These are phyloP conservation scores for Halcyon smyrnensis DNA, from an alignment of 2,797 vertebrate species.

Conservation along the genomic window DNA sequence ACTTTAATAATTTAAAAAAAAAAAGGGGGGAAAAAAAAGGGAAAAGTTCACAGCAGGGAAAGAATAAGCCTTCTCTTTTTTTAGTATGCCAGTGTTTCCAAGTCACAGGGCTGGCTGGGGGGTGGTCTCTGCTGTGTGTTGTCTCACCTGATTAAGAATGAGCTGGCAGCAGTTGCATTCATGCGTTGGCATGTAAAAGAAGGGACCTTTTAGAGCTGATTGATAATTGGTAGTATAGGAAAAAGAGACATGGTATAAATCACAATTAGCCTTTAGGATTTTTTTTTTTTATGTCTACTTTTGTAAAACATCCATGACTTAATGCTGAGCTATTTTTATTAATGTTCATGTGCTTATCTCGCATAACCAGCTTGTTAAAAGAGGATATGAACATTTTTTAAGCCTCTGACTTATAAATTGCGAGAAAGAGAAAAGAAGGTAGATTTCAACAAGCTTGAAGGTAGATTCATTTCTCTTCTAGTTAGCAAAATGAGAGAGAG, in stretches of 20 bases:
- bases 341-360: constrained; percentile 61
- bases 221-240: not conserved
- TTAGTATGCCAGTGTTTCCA: not conserved
- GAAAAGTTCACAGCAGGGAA: not conserved
- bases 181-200: not conserved
- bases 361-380: constrained; percentile 60
- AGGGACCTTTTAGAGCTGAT: not conserved
- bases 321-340: constrained; percentile 56
- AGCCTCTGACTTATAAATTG: constrained; percentile 47
- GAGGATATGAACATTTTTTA: constrained; percentile 43
- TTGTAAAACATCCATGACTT: constrained; percentile 20
- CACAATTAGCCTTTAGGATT: not conserved
- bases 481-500: not conserved
- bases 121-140: not conserved
- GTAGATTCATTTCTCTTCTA: constrained; percentile 35
- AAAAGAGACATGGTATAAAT: not conserved
- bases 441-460: constrained; percentile 43
- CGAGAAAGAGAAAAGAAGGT: constrained; percentile 58
- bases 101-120: not conserved
- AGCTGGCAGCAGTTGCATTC: not conserved
- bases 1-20: not conserved
- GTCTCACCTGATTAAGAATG: not conserved
- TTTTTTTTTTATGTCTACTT: not conserved
- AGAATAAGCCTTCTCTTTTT: not conserved
- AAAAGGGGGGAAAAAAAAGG: not conserved